Percentiles rank a stretch among this genome's conserved stretches.
phyloP scores from a whole-genome alignment of 2,113 vertebrate genomes.

The pig (Sus scrofa) region T2T-Sscrofa CM000821.6:48353001-48353500 shows the following conservation, averaged over 20 bases:
- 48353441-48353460: background rate
- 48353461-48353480: background rate
- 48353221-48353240: background rate
- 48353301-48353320: background rate
- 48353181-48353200: background rate
- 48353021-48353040: too few relatives aligned
- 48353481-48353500: rapidly evolving
- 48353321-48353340: background rate
- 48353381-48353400: background rate
- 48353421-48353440: background rate
- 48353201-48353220: background rate
- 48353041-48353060: too few relatives aligned
- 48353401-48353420: background rate
- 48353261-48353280: background rate
- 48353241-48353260: background rate
- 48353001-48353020: too few relatives aligned
- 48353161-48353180: background rate
- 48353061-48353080: too few relatives aligned
- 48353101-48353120: too few relatives aligned
- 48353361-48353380: background rate
- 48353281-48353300: background rate
- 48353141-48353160: too few relatives aligned
- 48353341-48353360: background rate
- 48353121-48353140: too few relatives aligned
- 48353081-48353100: too few relatives aligned